Conservation (phyloP, 1,140 invertebrate species). For the Bacillus rossius region DNA sequence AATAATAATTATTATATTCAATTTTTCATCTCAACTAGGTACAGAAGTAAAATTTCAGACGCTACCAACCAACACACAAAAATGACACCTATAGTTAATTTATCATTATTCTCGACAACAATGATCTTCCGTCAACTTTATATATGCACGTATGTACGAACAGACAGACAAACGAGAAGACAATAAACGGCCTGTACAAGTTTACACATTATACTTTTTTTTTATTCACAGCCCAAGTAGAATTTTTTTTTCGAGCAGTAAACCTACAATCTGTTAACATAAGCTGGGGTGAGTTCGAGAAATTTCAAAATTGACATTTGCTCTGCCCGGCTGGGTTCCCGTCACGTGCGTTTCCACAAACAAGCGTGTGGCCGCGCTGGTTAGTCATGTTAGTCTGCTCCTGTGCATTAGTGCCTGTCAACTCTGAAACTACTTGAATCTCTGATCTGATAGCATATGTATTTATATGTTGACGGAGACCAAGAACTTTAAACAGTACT, state of each 20-base stretch:
- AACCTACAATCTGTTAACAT: background rate
- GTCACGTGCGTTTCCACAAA: too few species aligned
- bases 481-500: constrained; percentile 1
- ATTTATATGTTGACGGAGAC: constrained; percentile 1
- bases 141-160: background rate
- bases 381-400: too few species aligned
- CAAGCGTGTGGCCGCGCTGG: too few species aligned
- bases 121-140: background rate
- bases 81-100: constrained; percentile 9
- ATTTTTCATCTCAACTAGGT: constrained; percentile 2
- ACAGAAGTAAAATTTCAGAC: constrained; percentile 1
- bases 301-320: too few species aligned
- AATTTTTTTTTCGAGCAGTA: constrained; percentile 49
- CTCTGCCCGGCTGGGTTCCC: too few species aligned
- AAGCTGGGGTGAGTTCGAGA: too few species aligned
- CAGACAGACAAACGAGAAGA: constrained; percentile 43
- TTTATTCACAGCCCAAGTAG: constrained; percentile 61
- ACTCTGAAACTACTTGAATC: too few species aligned
- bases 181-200: constrained; percentile 56
- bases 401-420: too few species aligned
- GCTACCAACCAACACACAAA: constrained; percentile 7
- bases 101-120: background rate
- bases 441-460: too few species aligned
- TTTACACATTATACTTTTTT: constrained; percentile 56
- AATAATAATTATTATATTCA: background rate